Evolutionary conservation across 2,113 vertebrate genomes (phyloP).

Genomic region (Brachyhypopomus occidentalis): DNA sequence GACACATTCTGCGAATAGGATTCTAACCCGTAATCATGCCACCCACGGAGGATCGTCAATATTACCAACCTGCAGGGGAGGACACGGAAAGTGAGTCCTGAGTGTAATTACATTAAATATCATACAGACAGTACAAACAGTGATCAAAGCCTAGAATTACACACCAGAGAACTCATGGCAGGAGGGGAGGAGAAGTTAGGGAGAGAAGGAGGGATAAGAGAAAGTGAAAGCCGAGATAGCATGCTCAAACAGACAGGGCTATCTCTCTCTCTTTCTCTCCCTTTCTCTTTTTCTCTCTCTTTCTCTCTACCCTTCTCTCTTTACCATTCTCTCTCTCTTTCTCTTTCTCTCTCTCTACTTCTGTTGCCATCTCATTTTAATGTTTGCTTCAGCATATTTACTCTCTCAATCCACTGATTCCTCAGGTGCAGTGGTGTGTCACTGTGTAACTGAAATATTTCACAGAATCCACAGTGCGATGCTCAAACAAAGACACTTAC

Average conservation of each 20-base stretch:
- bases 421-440: slow-evolving; percentile 38
- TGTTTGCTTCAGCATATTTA: slow-evolving; percentile 46
- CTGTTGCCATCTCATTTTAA: slow-evolving; percentile 46
- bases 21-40: slow-evolving; percentile 35
- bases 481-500: slow-evolving; percentile 35
- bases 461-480: slow-evolving; percentile 23
- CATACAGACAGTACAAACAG: slow-evolving; percentile 56
- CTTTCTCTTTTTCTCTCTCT: neutral
- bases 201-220: slow-evolving; percentile 35
- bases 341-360: slow-evolving; percentile 21
- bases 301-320: slow-evolving; percentile 2
- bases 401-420: slow-evolving; percentile 39
- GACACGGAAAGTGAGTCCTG: slow-evolving; percentile 44
- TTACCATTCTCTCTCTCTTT: slow-evolving; percentile 17
- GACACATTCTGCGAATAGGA: slow-evolving; percentile 38
- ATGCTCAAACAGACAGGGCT: neutral
- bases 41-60: slow-evolving; percentile 49
- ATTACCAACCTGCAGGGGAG: slow-evolving; percentile 54
- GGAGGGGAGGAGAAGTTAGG: slow-evolving; percentile 20
- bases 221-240: slow-evolving; percentile 10
- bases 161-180: slow-evolving; percentile 27
- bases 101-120: slow-evolving; percentile 59
- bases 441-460: slow-evolving; percentile 34
- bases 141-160: slow-evolving; percentile 55
- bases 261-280: slow-evolving; percentile 34